Conservation (phyloP, 1,140 invertebrate species). For the Drosophila eugracilis region DNA sequence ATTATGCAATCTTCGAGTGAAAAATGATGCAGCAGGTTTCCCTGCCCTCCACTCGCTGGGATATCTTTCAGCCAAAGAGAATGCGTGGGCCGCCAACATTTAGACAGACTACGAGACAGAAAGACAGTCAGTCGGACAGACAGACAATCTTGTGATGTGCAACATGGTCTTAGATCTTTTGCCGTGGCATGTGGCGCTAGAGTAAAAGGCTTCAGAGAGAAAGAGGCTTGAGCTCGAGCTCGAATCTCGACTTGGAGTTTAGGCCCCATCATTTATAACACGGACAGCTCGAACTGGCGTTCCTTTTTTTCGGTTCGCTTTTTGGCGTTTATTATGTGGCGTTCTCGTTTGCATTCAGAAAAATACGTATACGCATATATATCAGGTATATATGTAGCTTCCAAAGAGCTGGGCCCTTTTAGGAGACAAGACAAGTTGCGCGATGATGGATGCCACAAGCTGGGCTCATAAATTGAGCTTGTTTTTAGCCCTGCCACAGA, state of each 20-base stretch:
- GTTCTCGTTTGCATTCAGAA: conserved; percentile 46
- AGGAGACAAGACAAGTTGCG: conserved; percentile 40
- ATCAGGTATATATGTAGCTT: background rate
- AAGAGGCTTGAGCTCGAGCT: conserved; percentile 31
- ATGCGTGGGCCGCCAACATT: conserved; percentile 71
- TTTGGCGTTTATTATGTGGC: conserved; percentile 50
- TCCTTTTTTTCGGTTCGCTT: conserved; percentile 25
- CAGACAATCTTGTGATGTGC: conserved; percentile 37
- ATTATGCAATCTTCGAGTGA: conserved; percentile 80
- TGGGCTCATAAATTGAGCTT: conserved; percentile 64
- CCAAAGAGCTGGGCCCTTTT: conserved; percentile 46
- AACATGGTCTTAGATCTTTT: conserved; percentile 71
- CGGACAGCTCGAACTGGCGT: conserved; percentile 42
- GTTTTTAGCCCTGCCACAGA: conserved; percentile 20
- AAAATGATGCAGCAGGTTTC: conserved; percentile 77
- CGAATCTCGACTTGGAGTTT: conserved; percentile 24
- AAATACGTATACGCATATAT: conserved; percentile 12
- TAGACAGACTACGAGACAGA: conserved; percentile 54
- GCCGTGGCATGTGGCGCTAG: conserved; percentile 77
- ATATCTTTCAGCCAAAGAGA: conserved; percentile 30
- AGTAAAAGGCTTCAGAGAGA: conserved; percentile 43
- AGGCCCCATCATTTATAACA: conserved; percentile 68
- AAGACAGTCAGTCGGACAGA: conserved; percentile 6
- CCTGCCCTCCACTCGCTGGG: conserved; percentile 18
- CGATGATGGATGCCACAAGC: conserved; percentile 68